These are phyloP conservation scores for Drosophila histrio DNA, from an alignment of 2,888 invertebrate species.

Conservation along the genomic window DNA sequence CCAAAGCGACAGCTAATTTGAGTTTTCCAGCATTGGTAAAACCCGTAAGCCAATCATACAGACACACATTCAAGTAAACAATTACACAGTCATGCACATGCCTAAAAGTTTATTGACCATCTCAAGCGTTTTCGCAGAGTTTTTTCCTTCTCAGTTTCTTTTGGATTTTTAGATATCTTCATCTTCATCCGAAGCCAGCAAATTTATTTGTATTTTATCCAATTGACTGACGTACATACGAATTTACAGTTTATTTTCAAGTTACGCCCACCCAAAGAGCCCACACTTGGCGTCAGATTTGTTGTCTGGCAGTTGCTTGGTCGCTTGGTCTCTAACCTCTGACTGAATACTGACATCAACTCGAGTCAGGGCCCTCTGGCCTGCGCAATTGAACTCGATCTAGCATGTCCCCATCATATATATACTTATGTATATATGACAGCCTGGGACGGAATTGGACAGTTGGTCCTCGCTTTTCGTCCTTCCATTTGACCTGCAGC, in stretches of 20 bases:
- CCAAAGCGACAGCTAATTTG: conserved; percentile 34
- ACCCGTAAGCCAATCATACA: conserved; percentile 34
- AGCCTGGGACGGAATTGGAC: conserved; percentile 34
- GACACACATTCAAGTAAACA: neutral
- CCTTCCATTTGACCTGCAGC: conserved; percentile 21
- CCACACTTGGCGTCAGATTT: conserved; percentile 6
- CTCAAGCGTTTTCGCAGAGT: conserved; percentile 31
- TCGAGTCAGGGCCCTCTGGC: conserved; percentile 30
- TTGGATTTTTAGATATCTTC: conserved; percentile 67
- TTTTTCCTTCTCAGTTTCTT: conserved; percentile 32
- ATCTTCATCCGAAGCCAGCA: conserved; percentile 51
- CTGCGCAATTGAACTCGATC: conserved; percentile 46
- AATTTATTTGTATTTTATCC: conserved; percentile 72
- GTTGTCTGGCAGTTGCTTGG: conserved; percentile 3
- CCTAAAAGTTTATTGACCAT: conserved; percentile 59
- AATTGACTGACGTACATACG: conserved; percentile 41
- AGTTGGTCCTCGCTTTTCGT: conserved; percentile 12
- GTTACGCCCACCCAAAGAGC: conserved; percentile 14
- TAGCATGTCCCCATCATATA: conserved; percentile 14
- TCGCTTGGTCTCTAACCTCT: conserved; percentile 24
- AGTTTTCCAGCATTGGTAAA: conserved; percentile 17
- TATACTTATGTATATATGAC: no score
- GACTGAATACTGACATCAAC: conserved; percentile 25
- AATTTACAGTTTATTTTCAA: conserved; percentile 68
- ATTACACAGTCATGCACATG: neutral